Conservation (phyloP, 2,797 vertebrate genomes). For the Eurystomus glaucurus region DNA sequence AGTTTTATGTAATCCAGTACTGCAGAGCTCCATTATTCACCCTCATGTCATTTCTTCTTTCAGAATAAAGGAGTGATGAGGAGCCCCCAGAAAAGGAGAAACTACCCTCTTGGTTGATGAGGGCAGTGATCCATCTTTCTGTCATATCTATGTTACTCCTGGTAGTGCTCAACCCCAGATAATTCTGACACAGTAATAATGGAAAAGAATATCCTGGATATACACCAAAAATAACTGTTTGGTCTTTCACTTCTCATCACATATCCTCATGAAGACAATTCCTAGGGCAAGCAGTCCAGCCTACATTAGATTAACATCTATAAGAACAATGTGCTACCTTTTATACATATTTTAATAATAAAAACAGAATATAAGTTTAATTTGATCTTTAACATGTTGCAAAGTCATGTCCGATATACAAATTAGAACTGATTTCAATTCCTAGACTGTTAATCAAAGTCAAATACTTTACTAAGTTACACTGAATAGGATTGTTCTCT, state of each 20-base stretch:
- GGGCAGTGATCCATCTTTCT: constrained; percentile 48
- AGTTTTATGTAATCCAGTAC: neutral
- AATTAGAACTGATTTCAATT: neutral
- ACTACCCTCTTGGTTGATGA: neutral
- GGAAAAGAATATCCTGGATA: neutral
- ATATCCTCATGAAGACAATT: neutral
- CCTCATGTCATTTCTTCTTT: constrained; percentile 1
- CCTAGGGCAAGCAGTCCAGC: neutral
- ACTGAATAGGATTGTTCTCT: neutral
- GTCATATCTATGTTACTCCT: neutral
- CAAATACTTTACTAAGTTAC: neutral
- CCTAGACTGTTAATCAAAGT: neutral
- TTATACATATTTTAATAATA: neutral
- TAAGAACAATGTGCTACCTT: neutral
- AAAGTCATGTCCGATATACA: neutral
- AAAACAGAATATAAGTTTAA: neutral
- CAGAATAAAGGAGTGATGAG: constrained; percentile 21
- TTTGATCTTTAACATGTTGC: neutral
- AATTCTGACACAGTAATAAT: neutral
- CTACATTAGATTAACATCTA: neutral
- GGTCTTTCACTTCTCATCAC: neutral
- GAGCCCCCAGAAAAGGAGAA: constrained; percentile 10
- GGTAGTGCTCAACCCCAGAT: neutral
- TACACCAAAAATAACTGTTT: neutral
- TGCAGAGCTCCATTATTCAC: constrained; percentile 3